phyloP scores from a whole-genome alignment of 2,113 vertebrate species.

The Morone saxatilis region DNA sequence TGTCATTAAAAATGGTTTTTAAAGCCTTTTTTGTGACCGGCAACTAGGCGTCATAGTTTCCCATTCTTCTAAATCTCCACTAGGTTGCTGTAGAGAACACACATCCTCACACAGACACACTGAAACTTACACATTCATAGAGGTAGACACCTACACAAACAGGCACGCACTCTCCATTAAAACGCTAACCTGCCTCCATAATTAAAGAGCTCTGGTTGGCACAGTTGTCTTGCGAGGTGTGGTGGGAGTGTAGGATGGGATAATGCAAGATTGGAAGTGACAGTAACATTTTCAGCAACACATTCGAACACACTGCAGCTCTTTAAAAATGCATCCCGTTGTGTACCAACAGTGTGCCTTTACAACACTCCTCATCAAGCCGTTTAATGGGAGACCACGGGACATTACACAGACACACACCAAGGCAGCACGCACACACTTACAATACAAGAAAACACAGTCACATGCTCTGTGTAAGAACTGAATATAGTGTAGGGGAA shows the following conservation, averaged over 20 bases:
- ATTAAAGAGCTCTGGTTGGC: slow-evolving; percentile 64
- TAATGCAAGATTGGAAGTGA: slow-evolving; percentile 73
- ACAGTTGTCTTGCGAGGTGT: slow-evolving; percentile 35
- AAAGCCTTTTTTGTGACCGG: neutral
- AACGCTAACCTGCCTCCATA: slow-evolving; percentile 57
- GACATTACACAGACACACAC: slow-evolving; percentile 41
- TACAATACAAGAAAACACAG: neutral
- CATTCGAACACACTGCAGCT: slow-evolving; percentile 63
- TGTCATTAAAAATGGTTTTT: neutral
- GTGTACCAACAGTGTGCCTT: slow-evolving; percentile 52
- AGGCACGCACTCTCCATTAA: slow-evolving; percentile 53
- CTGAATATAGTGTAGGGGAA: neutral
- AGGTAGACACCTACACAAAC: slow-evolving; percentile 36
- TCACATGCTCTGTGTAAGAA: neutral
- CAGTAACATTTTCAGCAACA: slow-evolving; percentile 68
- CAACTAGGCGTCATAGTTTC: neutral
- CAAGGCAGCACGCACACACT: neutral
- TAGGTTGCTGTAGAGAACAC: neutral
- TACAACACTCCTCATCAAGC: slow-evolving; percentile 67
- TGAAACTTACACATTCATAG: neutral
- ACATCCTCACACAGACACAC: neutral
- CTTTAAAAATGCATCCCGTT: slow-evolving; percentile 79
- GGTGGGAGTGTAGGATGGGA: slow-evolving; percentile 50
- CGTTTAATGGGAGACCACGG: slow-evolving; percentile 55
- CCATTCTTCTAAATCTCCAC: neutral